Base-by-base conservation (phyloP, 2,888 invertebrate species). In the Cordylochernes scorpioides region DNA sequence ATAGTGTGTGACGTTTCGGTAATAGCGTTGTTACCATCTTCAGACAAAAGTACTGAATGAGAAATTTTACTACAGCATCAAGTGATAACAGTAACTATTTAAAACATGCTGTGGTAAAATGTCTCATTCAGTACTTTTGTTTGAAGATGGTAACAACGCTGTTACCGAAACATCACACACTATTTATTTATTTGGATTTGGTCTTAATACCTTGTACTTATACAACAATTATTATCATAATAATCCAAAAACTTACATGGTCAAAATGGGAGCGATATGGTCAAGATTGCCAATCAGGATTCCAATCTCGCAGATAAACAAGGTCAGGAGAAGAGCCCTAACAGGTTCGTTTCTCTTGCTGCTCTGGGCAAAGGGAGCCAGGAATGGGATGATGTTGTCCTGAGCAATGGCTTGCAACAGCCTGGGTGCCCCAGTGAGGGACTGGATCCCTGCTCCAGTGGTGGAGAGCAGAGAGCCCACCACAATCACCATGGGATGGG, bases 381-480 rank as follows among this genome's bases (percentile, higher is more conserved):
- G 62, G 54, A 94, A 84, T 1, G 97, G 97, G 45, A 99, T 84
- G 36, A 97, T 88, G 42, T 78, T 78, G 54, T 99, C 97, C 51
- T 77, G 78, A 17, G 91, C 86, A 40, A 97, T 97, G 8, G 94
- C 94, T 56, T 94, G 91, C 15, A 63, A 48, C n/a, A 63, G 46
- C 9, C 62, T 45, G 0, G 62, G 62, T 8, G 62, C 62, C 35
- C 57, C 60, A 14, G 94, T 97, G 33, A 97, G 63, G 32, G 86
- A 86, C 53, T 99, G 97, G 19, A 99, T 63, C 3, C 94, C 97
- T 42, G 97, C 97, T 28, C 97, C 97, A 27, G 94, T 63, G 2
- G 97, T 97, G 3, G 97, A 94, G 25, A 94, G 62, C 53, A 94
- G 84, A 1, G 94, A 88, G 12, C 97, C 97, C 46, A 94, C 73